Percentiles rank a stretch among this genome's conserved stretches.
Evolutionary conservation across 2,797 vertebrate species (phyloP).

Genomic region (Uromys caudimaculatus): DNA sequence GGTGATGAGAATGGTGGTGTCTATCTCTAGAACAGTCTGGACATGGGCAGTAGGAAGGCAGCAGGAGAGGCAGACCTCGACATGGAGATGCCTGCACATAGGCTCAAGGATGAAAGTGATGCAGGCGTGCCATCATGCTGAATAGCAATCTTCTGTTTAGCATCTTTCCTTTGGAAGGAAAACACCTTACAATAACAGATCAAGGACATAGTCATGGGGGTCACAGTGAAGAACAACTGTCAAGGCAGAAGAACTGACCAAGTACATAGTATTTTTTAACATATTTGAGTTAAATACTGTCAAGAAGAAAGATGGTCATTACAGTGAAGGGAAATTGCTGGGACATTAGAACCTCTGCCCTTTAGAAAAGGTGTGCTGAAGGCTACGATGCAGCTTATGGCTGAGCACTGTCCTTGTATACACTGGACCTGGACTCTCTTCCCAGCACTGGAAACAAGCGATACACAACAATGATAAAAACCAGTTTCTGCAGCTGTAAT

Average conservation of each 20-base stretch:
- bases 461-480: not conserved
- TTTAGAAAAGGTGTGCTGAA: not conserved
- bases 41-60: not conserved
- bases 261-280: conserved; percentile 25
- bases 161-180: conserved; percentile 30
- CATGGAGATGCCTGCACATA: not conserved
- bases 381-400: too few species aligned
- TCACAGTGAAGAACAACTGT: not conserved
- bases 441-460: not conserved
- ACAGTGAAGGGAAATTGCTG: not conserved
- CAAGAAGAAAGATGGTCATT: conserved; percentile 36
- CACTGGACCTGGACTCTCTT: not conserved
- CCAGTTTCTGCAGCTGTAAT: conserved; percentile 28
- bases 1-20: not conserved
- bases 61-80: not conserved
- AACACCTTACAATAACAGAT: not conserved
- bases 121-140: not conserved
- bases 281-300: conserved; percentile 35
- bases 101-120: not conserved
- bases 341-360: not conserved
- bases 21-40: not conserved
- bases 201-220: not conserved
- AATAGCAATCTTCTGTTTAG: conserved; percentile 23
- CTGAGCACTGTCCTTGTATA: not conserved
- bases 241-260: conserved; percentile 18